Conservation (phyloP, 2,888 invertebrate species). For the Drosophila mettleri region DNA sequence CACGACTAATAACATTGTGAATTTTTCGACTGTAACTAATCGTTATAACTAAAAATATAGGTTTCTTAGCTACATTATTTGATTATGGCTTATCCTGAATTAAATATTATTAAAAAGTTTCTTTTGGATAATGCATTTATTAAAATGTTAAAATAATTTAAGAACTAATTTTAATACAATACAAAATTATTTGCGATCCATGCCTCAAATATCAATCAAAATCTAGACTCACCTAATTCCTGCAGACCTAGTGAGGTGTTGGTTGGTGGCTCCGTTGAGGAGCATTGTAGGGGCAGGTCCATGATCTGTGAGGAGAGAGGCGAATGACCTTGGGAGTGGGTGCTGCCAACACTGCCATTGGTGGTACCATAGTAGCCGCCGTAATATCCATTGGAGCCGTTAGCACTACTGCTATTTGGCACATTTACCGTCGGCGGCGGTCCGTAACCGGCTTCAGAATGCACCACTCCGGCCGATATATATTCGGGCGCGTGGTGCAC, state of each 20-base stretch:
- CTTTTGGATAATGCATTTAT: too few relatives aligned
- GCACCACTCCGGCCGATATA: slow-evolving; percentile 79
- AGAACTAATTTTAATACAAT: not conserved
- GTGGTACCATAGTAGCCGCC: slow-evolving; percentile 83
- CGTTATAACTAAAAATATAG: too few relatives aligned
- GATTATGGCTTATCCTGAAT: too few relatives aligned
- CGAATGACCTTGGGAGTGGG: slow-evolving; percentile 82
- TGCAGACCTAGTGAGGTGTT: slow-evolving; percentile 85
- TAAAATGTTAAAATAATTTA: too few relatives aligned
- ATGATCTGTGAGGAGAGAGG: slow-evolving; percentile 84
- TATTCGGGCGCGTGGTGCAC: slow-evolving; percentile 81
- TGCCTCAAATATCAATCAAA: not conserved
- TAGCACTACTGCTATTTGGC: slow-evolving; percentile 68
- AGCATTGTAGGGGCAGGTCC: slow-evolving; percentile 85
- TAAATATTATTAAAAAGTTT: too few relatives aligned
- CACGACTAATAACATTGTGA: too few relatives aligned
- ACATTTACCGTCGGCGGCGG: slow-evolving; percentile 76
- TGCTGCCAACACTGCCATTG: slow-evolving; percentile 81
- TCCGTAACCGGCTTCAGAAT: slow-evolving; percentile 79
- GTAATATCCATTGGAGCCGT: slow-evolving; percentile 82
- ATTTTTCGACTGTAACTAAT: too few relatives aligned
- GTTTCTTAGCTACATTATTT: too few relatives aligned
- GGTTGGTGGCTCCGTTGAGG: slow-evolving; percentile 84
- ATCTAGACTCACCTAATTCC: slow-evolving; percentile 82
- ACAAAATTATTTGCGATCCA: not conserved